These are phyloP conservation scores for Andrena dorsata DNA, from an alignment of 2,888 invertebrate species.

Conservation along the genomic window DNA sequence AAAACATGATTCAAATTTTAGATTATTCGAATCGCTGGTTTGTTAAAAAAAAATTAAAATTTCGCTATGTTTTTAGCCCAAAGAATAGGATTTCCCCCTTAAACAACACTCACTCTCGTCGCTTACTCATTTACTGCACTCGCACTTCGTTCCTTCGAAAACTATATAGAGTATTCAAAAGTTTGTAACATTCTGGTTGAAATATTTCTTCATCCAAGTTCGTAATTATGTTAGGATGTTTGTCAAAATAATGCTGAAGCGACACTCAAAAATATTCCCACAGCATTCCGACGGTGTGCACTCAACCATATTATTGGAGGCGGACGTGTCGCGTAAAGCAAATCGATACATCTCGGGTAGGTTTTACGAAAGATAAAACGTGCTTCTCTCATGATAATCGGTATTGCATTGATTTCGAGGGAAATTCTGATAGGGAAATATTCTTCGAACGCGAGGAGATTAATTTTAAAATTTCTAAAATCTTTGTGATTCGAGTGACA, in stretches of 20 bases:
- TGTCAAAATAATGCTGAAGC: conserved; percentile 6
- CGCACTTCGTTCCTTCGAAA: too few relatives aligned
- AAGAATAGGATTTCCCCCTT: not conserved
- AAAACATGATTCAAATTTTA: too few relatives aligned
- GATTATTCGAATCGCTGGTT: too few relatives aligned
- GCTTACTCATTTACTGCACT: too few relatives aligned
- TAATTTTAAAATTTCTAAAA: not conserved
- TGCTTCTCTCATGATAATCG: conserved; percentile 23
- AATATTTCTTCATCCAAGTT: conserved; percentile 15
- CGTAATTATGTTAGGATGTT: conserved; percentile 26
- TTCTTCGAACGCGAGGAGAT: not conserved
- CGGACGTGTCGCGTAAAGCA: conserved; percentile 44
- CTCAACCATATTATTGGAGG: conserved; percentile 55
- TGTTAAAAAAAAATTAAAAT: too few relatives aligned
- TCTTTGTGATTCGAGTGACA: too few relatives aligned
- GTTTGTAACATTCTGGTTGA: conserved; percentile 23
- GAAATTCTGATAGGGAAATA: not conserved
- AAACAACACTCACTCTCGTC: not conserved
- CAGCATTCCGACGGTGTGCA: conserved; percentile 43
- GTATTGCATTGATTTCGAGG: conserved; percentile 7
- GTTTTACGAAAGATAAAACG: conserved; percentile 28
- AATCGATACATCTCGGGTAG: conserved; percentile 35
- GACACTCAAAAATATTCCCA: conserved; percentile 46
- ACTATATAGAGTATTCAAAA: not conserved
- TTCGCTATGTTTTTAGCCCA: too few relatives aligned